Conservation (phyloP, 2,113 vertebrate genomes). For the Ictalurus furcatus region DNA sequence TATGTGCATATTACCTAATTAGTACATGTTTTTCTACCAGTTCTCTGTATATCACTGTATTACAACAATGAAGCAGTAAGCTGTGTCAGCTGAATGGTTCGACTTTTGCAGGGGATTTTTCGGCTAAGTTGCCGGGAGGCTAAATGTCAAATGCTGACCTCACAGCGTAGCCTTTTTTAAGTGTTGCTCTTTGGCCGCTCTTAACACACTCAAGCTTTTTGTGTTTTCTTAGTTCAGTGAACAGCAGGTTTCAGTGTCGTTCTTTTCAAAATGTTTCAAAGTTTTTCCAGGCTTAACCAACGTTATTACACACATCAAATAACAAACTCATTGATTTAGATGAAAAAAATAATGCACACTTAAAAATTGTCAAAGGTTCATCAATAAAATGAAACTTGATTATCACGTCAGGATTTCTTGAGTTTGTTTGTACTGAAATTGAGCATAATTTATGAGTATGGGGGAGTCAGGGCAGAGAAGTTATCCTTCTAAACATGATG, state of each 20-base stretch:
- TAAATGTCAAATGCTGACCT: slow-evolving; percentile 55
- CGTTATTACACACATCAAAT: neutral
- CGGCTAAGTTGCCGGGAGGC: slow-evolving; percentile 23
- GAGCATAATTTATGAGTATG: neutral
- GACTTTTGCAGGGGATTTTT: slow-evolving; percentile 45
- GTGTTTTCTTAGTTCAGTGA: neutral
- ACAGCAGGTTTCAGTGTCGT: slow-evolving; percentile 31
- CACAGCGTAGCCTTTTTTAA: slow-evolving; percentile 32
- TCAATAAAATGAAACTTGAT: neutral
- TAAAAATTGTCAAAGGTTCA: neutral
- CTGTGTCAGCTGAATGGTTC: slow-evolving; percentile 28
- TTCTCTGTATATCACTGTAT: slow-evolving; percentile 11
- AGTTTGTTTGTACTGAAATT: neutral
- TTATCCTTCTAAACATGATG: neutral
- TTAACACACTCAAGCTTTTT: slow-evolving; percentile 19
- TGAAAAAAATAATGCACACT: neutral
- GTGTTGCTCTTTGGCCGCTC: slow-evolving; percentile 32
- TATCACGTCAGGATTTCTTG: neutral
- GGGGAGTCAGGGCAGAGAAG: neutral
- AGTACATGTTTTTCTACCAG: slow-evolving; percentile 2
- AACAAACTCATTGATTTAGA: neutral
- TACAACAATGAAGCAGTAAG: slow-evolving; percentile 15
- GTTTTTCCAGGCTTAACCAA: neutral
- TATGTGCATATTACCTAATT: neutral
- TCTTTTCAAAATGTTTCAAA: neutral